A percentile compares a stretch with the other conserved stretches of the same genome.
phyloP scores from a whole-genome alignment of 2,888 invertebrate species.

The Molanna angustata region DNA sequence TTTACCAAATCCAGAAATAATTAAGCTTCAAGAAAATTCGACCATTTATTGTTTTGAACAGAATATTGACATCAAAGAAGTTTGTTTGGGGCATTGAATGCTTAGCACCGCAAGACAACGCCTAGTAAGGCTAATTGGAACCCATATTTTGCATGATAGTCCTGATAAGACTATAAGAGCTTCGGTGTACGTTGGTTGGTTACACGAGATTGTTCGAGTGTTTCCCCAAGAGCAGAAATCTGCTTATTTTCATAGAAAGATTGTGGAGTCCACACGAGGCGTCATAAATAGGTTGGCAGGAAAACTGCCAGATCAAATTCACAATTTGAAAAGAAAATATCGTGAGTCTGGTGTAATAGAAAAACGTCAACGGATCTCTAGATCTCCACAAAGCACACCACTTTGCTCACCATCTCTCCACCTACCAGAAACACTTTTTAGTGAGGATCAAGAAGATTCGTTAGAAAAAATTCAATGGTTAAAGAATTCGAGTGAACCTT shows the following conservation, averaged over 20 bases:
- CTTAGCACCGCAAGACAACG: too few relatives aligned
- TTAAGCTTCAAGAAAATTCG: not conserved
- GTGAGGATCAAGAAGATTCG: not conserved
- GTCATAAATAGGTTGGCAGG: not conserved
- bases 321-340: not conserved
- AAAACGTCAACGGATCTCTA: not conserved
- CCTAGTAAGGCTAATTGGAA: too few relatives aligned
- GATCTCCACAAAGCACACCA: not conserved
- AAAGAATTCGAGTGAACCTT: not conserved
- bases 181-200: too few relatives aligned
- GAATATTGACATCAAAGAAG: not conserved
- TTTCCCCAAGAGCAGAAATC: too few relatives aligned
- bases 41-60: not conserved
- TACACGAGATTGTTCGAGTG: too few relatives aligned
- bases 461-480: not conserved
- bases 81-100: too few relatives aligned
- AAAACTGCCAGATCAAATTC: not conserved
- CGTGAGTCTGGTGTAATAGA: not conserved
- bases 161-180: too few relatives aligned
- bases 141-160: too few relatives aligned
- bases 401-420: not conserved
- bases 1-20: not conserved
- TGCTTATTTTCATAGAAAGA: too few relatives aligned
- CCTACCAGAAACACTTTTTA: not conserved
- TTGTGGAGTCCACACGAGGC: not conserved